Evolutionary conservation across 2,888 invertebrate species (phyloP).

Genomic region (Athetis lepigone): DNA sequence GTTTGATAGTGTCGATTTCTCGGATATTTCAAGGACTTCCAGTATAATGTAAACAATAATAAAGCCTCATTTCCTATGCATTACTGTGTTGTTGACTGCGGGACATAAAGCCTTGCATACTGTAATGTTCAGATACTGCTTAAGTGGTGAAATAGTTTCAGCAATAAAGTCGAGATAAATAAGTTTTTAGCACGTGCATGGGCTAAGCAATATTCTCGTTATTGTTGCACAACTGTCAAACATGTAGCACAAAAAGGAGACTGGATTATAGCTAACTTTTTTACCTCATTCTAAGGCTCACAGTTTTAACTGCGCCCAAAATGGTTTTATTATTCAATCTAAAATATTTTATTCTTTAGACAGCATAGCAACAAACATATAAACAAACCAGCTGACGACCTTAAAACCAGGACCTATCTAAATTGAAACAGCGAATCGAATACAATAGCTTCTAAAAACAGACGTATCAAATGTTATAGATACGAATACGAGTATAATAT

Average conservation of each 20-base stretch:
- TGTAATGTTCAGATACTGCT: background rate
- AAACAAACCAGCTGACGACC: background rate
- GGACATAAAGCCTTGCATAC: background rate
- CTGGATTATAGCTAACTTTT: no score
- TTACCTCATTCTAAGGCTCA: no score
- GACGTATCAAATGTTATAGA: conserved; percentile 42
- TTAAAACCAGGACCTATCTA: conserved; percentile 26
- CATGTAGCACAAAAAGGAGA: no score
- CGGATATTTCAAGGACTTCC: conserved; percentile 59
- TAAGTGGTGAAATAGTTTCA: background rate
- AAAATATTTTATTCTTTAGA: background rate
- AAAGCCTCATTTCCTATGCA: conserved; percentile 46
- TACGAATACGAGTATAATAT: conserved; percentile 50
- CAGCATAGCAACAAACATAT: background rate
- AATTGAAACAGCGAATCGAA: conserved; percentile 15
- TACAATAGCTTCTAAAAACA: conserved; percentile 47
- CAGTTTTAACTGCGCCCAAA: no score
- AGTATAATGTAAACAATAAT: conserved; percentile 42
- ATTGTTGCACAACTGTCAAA: no score
- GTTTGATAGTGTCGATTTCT: conserved; percentile 54
- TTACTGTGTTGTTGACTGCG: background rate
- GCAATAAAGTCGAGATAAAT: background rate
- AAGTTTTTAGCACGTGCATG: background rate
- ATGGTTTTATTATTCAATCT: no score
- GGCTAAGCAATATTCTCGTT: background rate